These are phyloP conservation scores for Argynnis bischoffii DNA, from an alignment of 2,888 invertebrate genomes.

Conservation along the genomic window DNA sequence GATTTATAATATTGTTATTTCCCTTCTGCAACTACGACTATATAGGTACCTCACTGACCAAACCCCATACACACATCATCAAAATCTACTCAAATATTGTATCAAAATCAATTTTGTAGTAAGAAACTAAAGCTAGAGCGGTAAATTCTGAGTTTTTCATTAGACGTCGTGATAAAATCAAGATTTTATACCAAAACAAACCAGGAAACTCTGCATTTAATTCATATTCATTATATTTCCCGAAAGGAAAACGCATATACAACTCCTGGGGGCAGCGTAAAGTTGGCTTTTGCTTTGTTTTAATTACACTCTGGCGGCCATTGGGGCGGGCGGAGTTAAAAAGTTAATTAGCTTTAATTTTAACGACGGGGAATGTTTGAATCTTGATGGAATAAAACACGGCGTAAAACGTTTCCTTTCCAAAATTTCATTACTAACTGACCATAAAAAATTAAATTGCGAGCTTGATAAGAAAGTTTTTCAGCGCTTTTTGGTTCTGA, in stretches of 20 bases:
- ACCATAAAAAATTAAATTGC: conserved; percentile 32
- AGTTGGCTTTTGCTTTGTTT: conserved; percentile 74
- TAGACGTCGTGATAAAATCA: conserved; percentile 7
- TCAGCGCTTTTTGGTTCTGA: background rate
- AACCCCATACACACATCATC: background rate
- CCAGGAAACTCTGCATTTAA: conserved; percentile 24
- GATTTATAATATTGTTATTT: no score
- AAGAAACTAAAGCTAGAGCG: background rate
- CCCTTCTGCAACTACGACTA: no score
- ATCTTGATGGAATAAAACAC: conserved; percentile 52
- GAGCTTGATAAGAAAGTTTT: conserved; percentile 20
- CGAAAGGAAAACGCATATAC: conserved; percentile 50
- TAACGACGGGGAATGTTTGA: conserved; percentile 56
- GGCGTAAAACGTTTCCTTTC: conserved; percentile 39
- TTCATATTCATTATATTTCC: conserved; percentile 41
- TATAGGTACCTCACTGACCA: no score
- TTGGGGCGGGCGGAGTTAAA: conserved; percentile 59
- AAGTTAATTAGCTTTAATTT: conserved; percentile 78
- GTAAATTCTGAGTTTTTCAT: background rate
- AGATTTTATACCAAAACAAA: conserved; percentile 14
- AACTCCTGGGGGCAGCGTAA: conserved; percentile 66
- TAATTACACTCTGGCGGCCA: conserved; percentile 65
- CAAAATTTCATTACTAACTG: conserved; percentile 27
- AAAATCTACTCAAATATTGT: background rate
- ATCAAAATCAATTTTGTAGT: background rate